A percentile compares a stretch with the other conserved stretches of the same genome.
Conservation (phyloP, 2,113 vertebrate species). For the Tamias sibiricus region DNA sequence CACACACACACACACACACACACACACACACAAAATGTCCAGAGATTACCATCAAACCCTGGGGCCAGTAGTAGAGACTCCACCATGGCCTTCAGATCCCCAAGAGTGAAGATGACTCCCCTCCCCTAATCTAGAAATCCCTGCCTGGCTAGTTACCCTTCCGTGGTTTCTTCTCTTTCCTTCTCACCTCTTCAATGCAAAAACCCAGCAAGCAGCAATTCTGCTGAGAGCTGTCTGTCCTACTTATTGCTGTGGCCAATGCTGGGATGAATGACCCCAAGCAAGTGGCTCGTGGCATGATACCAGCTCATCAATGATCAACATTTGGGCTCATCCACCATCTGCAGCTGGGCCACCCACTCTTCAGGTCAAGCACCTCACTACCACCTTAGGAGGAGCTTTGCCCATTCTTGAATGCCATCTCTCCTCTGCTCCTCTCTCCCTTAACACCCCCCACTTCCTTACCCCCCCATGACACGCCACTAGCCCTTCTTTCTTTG, state of each 20-base stretch:
- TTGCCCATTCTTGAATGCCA: neutral
- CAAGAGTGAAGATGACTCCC: neutral
- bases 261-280: neutral
- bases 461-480: neutral
- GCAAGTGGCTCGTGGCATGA: slow-evolving; percentile 1
- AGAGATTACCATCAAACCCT: neutral
- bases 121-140: neutral
- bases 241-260: slow-evolving; percentile 14
- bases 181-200: neutral
- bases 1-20: no score
- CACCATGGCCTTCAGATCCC: neutral
- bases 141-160: neutral
- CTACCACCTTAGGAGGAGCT: slow-evolving; percentile 9
- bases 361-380: slow-evolving; percentile 21
- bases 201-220: neutral
- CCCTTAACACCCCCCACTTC: neutral
- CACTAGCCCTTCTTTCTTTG: neutral
- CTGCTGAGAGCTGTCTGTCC: slow-evolving; percentile 2
- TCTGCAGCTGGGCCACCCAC: slow-evolving; percentile 18
- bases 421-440: neutral
- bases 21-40: neutral
- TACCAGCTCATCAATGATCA: slow-evolving; percentile 13
- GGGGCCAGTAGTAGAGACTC: neutral
- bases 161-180: neutral
- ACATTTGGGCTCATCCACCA: neutral